These are phyloP conservation scores for Epistrophe grossulariae DNA, from an alignment of 2,888 invertebrate genomes.

Conservation along the genomic window DNA sequence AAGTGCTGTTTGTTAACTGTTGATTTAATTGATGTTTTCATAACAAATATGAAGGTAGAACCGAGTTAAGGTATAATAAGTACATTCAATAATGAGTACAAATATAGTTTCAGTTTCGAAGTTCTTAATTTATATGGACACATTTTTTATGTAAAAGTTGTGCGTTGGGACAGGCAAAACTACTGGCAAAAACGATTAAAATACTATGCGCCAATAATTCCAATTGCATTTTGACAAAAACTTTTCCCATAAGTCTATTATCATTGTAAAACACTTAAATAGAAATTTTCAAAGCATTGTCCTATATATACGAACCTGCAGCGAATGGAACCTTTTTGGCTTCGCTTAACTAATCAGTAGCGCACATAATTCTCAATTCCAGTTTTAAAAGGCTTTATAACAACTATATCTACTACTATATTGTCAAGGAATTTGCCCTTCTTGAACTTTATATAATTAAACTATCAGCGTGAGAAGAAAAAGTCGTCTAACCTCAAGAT, in stretches of 20 bases:
- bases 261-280: conserved; percentile 23
- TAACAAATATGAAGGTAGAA: no score
- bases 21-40: no score
- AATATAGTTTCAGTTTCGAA: no score
- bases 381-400: conserved; percentile 26
- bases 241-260: conserved; percentile 28
- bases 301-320: no score
- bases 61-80: no score
- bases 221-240: neutral
- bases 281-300: conserved; percentile 7
- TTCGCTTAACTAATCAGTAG: conserved; percentile 36
- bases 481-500: conserved; percentile 15
- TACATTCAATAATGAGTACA: no score
- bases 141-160: no score
- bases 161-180: neutral
- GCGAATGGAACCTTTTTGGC: conserved; percentile 9
- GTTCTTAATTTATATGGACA: no score
- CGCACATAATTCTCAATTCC: neutral
- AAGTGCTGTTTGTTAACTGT: no score
- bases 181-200: neutral
- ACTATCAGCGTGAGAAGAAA: conserved; percentile 19
- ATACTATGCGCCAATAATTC: neutral
- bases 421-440: neutral
- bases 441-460: neutral
- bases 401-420: no score